A percentile compares a stretch with the other conserved stretches of the same genome.
Evolutionary conservation across 2,888 invertebrate species (phyloP).

Genomic region (Danaus chrysippus): DNA sequence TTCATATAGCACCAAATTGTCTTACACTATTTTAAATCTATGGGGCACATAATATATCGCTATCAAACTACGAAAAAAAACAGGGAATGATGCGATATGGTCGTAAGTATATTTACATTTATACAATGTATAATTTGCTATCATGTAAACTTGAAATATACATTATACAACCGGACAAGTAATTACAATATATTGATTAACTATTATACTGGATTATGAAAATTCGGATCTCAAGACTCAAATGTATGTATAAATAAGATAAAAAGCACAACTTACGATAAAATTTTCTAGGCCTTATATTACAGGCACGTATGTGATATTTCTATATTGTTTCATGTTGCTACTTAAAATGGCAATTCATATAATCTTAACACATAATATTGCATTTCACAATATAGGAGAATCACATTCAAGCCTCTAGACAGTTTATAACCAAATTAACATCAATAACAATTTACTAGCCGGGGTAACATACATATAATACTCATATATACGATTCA

Average conservation of each 20-base stretch:
- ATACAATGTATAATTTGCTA: conserved; percentile 1
- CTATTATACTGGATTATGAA: conserved; percentile 1
- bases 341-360: too few relatives aligned
- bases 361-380: too few relatives aligned
- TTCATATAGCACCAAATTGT: conserved; percentile 67
- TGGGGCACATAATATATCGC: conserved; percentile 44
- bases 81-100: conserved; percentile 70
- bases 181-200: conserved; percentile 13
- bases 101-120: conserved; percentile 10
- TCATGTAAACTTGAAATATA: conserved; percentile 2
- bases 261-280: neutral
- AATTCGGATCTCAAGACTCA: conserved; percentile 13
- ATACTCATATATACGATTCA: too few relatives aligned
- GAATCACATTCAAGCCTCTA: neutral
- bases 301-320: too few relatives aligned
- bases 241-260: conserved; percentile 22
- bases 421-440: neutral
- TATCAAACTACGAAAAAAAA: conserved; percentile 58
- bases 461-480: too few relatives aligned
- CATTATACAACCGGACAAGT: conserved; percentile 12
- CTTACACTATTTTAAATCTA: conserved; percentile 54
- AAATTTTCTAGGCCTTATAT: too few relatives aligned
- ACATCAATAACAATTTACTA: too few relatives aligned
- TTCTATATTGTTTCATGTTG: too few relatives aligned
- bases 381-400: neutral